Conservation (phyloP, 2,888 invertebrate species). For the Erebia epiphron region DNA sequence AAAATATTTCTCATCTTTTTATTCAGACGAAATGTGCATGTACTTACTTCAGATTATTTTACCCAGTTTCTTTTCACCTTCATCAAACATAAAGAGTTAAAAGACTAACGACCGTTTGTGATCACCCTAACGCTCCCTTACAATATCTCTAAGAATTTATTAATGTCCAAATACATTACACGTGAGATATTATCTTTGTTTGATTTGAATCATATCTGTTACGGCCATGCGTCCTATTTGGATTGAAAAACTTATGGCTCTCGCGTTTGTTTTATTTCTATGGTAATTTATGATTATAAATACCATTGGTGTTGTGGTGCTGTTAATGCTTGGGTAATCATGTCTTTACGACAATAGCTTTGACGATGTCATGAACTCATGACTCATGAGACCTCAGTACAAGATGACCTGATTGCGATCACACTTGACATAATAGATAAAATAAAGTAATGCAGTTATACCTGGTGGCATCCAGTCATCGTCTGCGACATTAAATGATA, state of each 20-base stretch:
- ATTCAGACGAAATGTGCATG: too few species aligned
- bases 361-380: neutral
- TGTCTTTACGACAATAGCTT: neutral
- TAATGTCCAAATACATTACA: slow-evolving; percentile 37
- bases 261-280: slow-evolving; percentile 30
- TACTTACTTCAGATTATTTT: too few species aligned
- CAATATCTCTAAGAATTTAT: slow-evolving; percentile 36
- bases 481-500: too few species aligned
- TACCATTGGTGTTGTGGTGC: slow-evolving; percentile 5
- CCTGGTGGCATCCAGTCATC: too few species aligned
- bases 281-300: slow-evolving; percentile 28
- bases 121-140: slow-evolving; percentile 26
- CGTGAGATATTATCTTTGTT: slow-evolving; percentile 38
- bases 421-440: too few species aligned
- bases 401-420: neutral
- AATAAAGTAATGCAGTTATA: too few species aligned
- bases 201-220: slow-evolving; percentile 41
- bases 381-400: neutral
- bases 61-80: neutral
- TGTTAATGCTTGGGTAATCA: neutral
- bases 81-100: too few species aligned
- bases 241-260: slow-evolving; percentile 31
- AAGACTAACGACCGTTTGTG: slow-evolving; percentile 1
- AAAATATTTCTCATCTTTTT: too few species aligned
- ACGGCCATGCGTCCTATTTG: slow-evolving; percentile 34